These are phyloP conservation scores for Antitype chi DNA, from an alignment of 2,888 invertebrate species.

Conservation along the genomic window DNA sequence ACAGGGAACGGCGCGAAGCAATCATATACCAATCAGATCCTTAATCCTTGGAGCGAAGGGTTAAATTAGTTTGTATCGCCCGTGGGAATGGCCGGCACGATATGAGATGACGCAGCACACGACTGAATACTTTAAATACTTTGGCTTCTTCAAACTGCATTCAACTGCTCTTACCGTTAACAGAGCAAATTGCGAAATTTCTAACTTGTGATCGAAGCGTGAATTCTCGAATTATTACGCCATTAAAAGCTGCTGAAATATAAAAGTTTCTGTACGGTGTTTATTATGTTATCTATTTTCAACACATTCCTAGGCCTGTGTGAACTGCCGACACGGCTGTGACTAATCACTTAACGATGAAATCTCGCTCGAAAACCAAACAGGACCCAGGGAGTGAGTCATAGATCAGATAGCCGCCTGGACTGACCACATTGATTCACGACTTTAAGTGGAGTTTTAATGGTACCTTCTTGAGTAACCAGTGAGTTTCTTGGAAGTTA, in stretches of 20 bases:
- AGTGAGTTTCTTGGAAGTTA: slow-evolving; percentile 45
- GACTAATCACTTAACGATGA: slow-evolving; percentile 75
- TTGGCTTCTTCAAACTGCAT: slow-evolving; percentile 60
- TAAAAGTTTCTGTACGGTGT: slow-evolving; percentile 45
- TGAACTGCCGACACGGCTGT: slow-evolving; percentile 60
- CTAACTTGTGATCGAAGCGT: slow-evolving; percentile 17
- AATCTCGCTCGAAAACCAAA: slow-evolving; percentile 70
- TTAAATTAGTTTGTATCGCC: slow-evolving; percentile 65
- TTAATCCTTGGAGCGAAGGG: slow-evolving; percentile 64
- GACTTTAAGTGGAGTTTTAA: slow-evolving; percentile 50
- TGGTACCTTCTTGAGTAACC: slow-evolving; percentile 33
- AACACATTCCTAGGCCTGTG: slow-evolving; percentile 65
- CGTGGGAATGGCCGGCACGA: slow-evolving; percentile 75
- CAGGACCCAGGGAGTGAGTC: slow-evolving; percentile 71
- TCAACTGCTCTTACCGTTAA: slow-evolving; percentile 41
- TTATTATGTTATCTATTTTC: slow-evolving; percentile 64
- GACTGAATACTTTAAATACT: slow-evolving; percentile 68
- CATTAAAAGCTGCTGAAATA: slow-evolving; percentile 38
- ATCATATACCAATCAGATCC: slow-evolving; percentile 72
- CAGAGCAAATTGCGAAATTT: slow-evolving; percentile 35
- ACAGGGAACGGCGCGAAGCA: slow-evolving; percentile 67
- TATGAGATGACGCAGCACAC: slow-evolving; percentile 73
- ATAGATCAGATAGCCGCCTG: slow-evolving; percentile 68
- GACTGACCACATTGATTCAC: slow-evolving; percentile 62
- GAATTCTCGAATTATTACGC: slow-evolving; percentile 34